These are phyloP conservation scores for Heterochromis multidens DNA, from an alignment of 2,113 vertebrate genomes.

Conservation along the genomic window DNA sequence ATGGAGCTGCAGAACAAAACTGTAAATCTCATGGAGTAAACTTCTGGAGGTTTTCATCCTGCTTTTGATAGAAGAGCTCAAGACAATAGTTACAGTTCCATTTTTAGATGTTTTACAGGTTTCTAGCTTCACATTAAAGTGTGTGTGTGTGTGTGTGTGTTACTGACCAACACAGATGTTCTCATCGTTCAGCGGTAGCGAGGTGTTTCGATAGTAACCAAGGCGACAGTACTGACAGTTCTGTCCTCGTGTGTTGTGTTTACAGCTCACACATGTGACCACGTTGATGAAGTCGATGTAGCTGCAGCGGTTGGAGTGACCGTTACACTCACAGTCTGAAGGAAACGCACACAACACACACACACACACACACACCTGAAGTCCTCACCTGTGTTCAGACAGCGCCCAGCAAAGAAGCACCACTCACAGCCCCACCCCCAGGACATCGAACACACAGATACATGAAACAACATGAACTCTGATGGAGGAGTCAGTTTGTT, in stretches of 20 bases:
- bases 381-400: too few relatives aligned
- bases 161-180: constrained; percentile 87
- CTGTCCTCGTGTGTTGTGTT: constrained; percentile 94
- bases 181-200: constrained; percentile 82
- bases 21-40: too few relatives aligned
- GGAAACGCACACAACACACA: neutral
- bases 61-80: neutral
- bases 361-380: neutral
- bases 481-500: neutral
- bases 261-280: constrained; percentile 96
- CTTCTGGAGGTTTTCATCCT: neutral
- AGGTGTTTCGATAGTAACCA: constrained; percentile 88
- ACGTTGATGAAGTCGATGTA: constrained; percentile 95
- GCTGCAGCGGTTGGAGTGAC: constrained; percentile 97
- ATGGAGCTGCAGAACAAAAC: neutral
- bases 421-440: neutral
- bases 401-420: neutral
- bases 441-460: neutral
- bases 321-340: constrained; percentile 92
- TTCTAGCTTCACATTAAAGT: neutral
- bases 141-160: neutral
- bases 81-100: neutral
- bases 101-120: neutral
- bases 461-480: neutral
- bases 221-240: constrained; percentile 93